phyloP scores from a whole-genome alignment of 2,113 vertebrate genomes.

The Gavialis gangeticus region DNA sequence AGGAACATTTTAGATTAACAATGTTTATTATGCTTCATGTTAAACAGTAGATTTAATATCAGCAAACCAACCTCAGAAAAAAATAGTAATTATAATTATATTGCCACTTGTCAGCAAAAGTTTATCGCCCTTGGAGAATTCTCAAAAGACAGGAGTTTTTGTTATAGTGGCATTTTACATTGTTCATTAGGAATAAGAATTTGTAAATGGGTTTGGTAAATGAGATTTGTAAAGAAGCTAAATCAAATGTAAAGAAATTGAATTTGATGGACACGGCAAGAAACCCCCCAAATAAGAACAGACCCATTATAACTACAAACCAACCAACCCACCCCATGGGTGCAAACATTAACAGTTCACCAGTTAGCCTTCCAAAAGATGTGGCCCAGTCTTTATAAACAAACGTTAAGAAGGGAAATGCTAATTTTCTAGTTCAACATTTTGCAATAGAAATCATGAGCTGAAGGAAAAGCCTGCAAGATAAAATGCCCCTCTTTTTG shows the following conservation, averaged over 20 bases:
- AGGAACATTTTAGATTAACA: constrained; percentile 19
- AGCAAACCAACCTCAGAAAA: neutral
- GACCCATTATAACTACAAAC: neutral
- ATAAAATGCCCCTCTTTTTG: neutral
- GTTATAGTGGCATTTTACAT: rapidly evolving
- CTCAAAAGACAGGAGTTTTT: neutral
- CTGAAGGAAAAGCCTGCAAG: neutral
- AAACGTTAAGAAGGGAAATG: neutral
- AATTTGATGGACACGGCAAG: neutral
- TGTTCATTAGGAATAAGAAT: neutral
- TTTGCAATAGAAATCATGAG: neutral
- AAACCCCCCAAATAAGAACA: neutral
- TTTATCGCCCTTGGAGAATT: neutral
- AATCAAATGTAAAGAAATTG: neutral
- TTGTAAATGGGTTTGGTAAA: neutral
- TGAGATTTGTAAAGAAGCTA: neutral
- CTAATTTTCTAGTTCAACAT: neutral
- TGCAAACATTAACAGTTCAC: neutral
- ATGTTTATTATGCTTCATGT: neutral
- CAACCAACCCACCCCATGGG: neutral
- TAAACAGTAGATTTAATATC: constrained; percentile 6
- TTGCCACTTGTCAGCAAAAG: neutral
- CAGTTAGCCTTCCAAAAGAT: neutral
- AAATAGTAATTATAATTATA: neutral
- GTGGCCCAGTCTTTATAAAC: neutral